Evolutionary conservation across 2,113 vertebrate species (phyloP).

Genomic region (Caracal caracal): DNA sequence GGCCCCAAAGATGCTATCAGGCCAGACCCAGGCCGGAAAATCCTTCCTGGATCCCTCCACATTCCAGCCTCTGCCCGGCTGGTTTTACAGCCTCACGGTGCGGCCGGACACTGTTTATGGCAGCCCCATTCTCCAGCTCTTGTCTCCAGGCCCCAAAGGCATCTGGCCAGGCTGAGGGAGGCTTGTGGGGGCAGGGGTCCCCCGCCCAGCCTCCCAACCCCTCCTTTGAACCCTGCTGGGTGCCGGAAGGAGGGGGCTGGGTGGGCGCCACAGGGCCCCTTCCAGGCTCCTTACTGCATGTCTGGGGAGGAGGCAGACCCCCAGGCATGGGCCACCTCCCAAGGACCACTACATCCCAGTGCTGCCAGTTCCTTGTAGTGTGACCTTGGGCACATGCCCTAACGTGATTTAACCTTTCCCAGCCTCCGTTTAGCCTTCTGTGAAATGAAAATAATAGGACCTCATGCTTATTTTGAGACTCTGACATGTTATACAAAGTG

Average conservation of each 20-base stretch:
- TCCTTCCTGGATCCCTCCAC: constrained; percentile 71
- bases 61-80: constrained; percentile 72
- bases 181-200: constrained; percentile 62
- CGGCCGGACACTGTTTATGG: constrained; percentile 78
- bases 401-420: neutral
- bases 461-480: neutral
- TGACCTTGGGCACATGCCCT: constrained; percentile 58
- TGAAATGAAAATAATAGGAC: constrained; percentile 1
- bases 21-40: constrained; percentile 72
- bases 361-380: neutral
- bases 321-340: neutral
- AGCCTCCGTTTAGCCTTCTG: neutral
- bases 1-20: constrained; percentile 81
- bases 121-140: constrained; percentile 75
- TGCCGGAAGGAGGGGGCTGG: constrained; percentile 60
- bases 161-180: constrained; percentile 73
- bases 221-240: constrained; percentile 79
- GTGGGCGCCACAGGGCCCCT: constrained; percentile 13
- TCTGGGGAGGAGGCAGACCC: neutral
- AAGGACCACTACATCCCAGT: neutral
- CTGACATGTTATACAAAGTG: neutral
- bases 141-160: constrained; percentile 78
- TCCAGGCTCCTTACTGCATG: neutral
- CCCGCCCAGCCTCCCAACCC: constrained; percentile 50
- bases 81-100: constrained; percentile 76